A percentile compares a stretch with the other conserved stretches of the same genome.
Evolutionary conservation across 2,888 invertebrate genomes (phyloP).

Genomic region (Sminthurides aquaticus): DNA sequence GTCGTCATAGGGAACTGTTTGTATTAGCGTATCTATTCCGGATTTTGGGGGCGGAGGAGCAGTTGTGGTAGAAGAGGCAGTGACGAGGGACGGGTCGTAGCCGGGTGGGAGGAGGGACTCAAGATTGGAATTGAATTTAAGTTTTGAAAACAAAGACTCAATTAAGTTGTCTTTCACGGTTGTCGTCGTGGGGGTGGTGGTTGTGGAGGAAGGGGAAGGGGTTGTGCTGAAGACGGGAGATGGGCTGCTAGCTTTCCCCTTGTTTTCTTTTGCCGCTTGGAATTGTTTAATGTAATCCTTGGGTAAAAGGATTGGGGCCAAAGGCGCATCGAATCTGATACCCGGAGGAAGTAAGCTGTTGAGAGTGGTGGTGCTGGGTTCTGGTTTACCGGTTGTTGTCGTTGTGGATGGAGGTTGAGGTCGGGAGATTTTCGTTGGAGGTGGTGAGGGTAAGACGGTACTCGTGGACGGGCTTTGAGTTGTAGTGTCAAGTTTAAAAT

Average conservation of each 20-base stretch:
- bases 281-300: conserved; percentile 52
- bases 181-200: conserved; percentile 39
- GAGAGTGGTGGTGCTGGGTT: conserved; percentile 21
- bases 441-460: conserved; percentile 11
- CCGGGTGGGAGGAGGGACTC: conserved; percentile 56
- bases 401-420: conserved; percentile 37
- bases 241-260: conserved; percentile 38
- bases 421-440: conserved; percentile 14
- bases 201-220: conserved; percentile 44
- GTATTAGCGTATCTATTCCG: conserved; percentile 16
- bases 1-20: conserved; percentile 34
- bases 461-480: conserved; percentile 23
- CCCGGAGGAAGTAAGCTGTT: conserved; percentile 17
- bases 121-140: conserved; percentile 47
- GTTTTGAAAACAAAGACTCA: conserved; percentile 51
- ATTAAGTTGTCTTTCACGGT: conserved; percentile 35
- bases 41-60: conserved; percentile 20
- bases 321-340: conserved; percentile 24
- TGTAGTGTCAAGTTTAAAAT: conserved; percentile 23
- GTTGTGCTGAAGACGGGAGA: conserved; percentile 23
- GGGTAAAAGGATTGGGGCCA: conserved; percentile 51
- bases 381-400: conserved; percentile 46
- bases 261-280: conserved; percentile 29
- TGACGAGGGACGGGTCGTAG: conserved; percentile 49
- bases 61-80: conserved; percentile 8